Conservation (phyloP, 2,888 invertebrate species). For the Antheraea yamamai region DNA sequence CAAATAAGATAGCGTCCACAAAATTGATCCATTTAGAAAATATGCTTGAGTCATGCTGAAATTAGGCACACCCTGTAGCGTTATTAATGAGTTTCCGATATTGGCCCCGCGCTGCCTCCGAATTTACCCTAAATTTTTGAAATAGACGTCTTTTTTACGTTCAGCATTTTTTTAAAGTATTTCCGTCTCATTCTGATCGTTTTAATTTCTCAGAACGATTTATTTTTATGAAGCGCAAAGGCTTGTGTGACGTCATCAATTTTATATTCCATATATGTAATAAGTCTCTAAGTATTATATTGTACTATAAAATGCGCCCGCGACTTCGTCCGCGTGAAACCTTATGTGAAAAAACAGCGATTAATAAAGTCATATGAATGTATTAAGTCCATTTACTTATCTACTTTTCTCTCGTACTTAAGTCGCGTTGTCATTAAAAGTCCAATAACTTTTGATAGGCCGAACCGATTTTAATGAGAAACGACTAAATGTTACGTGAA, state of each 20-base stretch:
- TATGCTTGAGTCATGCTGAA: slow-evolving; percentile 66
- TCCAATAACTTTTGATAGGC: too few relatives aligned
- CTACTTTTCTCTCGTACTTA: too few relatives aligned
- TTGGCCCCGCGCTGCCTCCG: slow-evolving; percentile 54
- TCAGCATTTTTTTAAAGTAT: slow-evolving; percentile 23
- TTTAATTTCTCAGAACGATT: slow-evolving; percentile 28
- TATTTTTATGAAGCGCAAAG: slow-evolving; percentile 17
- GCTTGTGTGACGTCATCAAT: neutral
- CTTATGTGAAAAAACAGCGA: too few relatives aligned
- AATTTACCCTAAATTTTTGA: slow-evolving; percentile 55
- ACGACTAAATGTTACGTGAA: too few relatives aligned
- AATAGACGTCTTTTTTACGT: slow-evolving; percentile 48
- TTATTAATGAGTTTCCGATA: slow-evolving; percentile 79
- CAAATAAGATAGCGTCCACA: slow-evolving; percentile 40
- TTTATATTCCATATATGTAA: neutral
- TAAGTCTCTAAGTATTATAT: too few relatives aligned
- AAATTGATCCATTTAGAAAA: slow-evolving; percentile 61
- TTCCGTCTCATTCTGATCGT: slow-evolving; percentile 28
- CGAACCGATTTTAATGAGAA: too few relatives aligned
- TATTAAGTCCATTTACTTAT: too few relatives aligned
- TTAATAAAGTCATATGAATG: too few relatives aligned
- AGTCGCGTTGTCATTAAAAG: too few relatives aligned
- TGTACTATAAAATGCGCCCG: too few relatives aligned
- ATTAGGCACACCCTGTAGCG: slow-evolving; percentile 70
- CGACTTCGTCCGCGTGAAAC: too few relatives aligned